Evolutionary conservation across 2,113 vertebrate genomes (phyloP).

Genomic region (Eolophus roseicapilla): DNA sequence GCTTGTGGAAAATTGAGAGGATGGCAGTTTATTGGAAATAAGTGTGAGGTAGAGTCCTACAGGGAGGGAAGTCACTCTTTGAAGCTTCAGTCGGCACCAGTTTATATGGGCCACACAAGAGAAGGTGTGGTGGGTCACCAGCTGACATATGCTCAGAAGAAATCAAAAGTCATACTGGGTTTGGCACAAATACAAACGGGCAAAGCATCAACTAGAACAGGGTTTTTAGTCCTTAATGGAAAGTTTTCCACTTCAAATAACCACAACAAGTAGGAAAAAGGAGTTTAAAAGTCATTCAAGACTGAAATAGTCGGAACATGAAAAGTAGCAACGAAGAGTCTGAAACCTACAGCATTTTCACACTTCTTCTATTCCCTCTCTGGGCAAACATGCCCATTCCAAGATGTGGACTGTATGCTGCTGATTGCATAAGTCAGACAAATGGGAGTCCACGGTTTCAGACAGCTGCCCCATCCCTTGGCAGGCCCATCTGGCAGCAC

Average conservation of each 20-base stretch:
- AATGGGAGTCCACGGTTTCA: neutral
- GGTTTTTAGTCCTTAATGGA: slow-evolving; percentile 5
- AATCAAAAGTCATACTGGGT: slow-evolving; percentile 14
- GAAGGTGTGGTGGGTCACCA: slow-evolving; percentile 41
- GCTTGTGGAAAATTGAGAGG: slow-evolving; percentile 34
- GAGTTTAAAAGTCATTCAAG: neutral
- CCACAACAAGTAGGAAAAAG: slow-evolving; percentile 25
- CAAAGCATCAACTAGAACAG: slow-evolving; percentile 1
- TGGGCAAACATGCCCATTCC: neutral
- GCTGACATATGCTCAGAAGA: slow-evolving; percentile 35
- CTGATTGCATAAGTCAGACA: neutral
- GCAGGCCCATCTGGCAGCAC: neutral
- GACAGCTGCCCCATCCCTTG: neutral
- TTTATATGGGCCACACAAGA: slow-evolving; percentile 46
- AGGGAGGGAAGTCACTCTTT: slow-evolving; percentile 25
- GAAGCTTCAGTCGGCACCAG: neutral
- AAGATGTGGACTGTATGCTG: neutral
- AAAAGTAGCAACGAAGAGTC: neutral
- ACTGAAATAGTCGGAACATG: neutral
- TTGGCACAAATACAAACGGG: slow-evolving; percentile 14
- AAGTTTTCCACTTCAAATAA: slow-evolving; percentile 52
- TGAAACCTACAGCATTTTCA: neutral
- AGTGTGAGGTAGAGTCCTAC: slow-evolving; percentile 12
- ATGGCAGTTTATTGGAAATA: slow-evolving; percentile 39
- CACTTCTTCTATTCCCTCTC: neutral